A percentile compares a stretch with the other conserved stretches of the same genome.
Conservation (phyloP, 2,888 invertebrate species). For the Allygus modestus region DNA sequence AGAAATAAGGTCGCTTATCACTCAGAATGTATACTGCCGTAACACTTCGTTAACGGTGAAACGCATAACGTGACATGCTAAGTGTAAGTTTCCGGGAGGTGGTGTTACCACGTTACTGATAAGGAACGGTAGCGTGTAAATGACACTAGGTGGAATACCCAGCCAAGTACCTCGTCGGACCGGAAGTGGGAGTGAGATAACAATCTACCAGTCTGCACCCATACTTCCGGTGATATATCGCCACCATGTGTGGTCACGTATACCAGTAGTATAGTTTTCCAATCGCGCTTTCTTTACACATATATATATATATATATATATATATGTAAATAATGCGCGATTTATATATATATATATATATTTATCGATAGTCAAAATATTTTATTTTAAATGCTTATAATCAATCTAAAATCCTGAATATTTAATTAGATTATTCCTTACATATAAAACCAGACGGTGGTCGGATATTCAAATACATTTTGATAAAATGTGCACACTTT, state of each 20-base stretch:
- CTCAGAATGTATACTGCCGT: not conserved
- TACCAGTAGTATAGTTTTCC: too few relatives aligned
- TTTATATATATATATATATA: too few relatives aligned
- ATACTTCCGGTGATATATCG: slow-evolving; percentile 3
- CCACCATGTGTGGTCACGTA: not conserved
- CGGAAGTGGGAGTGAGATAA: not conserved
- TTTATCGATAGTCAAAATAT: too few relatives aligned
- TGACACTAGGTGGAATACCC: not conserved
- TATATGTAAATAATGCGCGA: too few relatives aligned
- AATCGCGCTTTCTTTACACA: too few relatives aligned
- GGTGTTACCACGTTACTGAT: not conserved
- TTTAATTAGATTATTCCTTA: too few relatives aligned
- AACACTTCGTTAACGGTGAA: not conserved
- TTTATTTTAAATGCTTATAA: too few relatives aligned
- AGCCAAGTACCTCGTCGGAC: not conserved
- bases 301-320: too few relatives aligned
- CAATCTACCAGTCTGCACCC: slow-evolving; percentile 19
- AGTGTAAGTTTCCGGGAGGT: not conserved
- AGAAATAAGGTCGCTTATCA: not conserved
- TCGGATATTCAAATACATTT: too few relatives aligned
- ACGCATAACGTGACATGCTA: not conserved
- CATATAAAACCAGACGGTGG: too few relatives aligned
- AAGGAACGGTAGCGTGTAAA: slow-evolving; percentile 10
- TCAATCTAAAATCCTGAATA: too few relatives aligned
- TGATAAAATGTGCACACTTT: too few relatives aligned